A percentile compares a stretch with the other conserved stretches of the same genome.
Conservation (phyloP, 2,888 invertebrate species). For the Acleris laterana region DNA sequence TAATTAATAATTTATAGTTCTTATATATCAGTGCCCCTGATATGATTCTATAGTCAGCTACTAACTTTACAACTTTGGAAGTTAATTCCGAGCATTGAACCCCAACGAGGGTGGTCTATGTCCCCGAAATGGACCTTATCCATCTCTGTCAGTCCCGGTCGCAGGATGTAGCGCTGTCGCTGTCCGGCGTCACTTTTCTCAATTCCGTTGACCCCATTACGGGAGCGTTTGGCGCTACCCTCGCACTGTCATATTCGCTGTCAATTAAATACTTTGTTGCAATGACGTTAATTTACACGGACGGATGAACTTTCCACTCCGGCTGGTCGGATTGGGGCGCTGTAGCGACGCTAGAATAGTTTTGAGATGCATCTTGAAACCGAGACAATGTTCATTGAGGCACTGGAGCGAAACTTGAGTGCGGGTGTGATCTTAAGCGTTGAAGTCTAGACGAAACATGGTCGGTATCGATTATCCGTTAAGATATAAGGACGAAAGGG, state of each 20-base stretch:
- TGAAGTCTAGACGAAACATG: conserved; percentile 63
- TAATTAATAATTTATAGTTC: conserved; percentile 78
- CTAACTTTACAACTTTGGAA: conserved; percentile 59
- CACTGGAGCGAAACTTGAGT: conserved; percentile 45
- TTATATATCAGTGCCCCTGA: conserved; percentile 52
- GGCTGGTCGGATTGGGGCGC: conserved; percentile 33
- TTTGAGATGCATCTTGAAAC: conserved; percentile 4
- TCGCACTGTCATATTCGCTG: conserved; percentile 70
- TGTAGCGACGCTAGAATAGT: conserved; percentile 8
- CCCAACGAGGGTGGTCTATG: conserved; percentile 43
- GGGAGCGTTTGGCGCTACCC: conserved; percentile 67
- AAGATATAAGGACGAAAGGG: conserved; percentile 71
- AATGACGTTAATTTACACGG: conserved; percentile 53
- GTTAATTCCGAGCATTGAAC: conserved; percentile 56
- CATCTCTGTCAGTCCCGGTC: conserved; percentile 48
- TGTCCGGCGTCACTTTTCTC: conserved; percentile 70
- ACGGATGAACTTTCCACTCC: conserved; percentile 51
- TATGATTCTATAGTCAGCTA: conserved; percentile 44
- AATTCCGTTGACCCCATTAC: conserved; percentile 78
- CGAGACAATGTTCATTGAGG: conserved; percentile 45
- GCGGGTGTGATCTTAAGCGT: conserved; percentile 38
- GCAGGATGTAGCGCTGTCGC: conserved; percentile 51
- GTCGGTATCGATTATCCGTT: conserved; percentile 77
- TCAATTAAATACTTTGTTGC: conserved; percentile 68
- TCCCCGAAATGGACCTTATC: conserved; percentile 45